Percentiles rank a stretch among this genome's conserved stretches.
These are phyloP conservation scores for Heliconius erato DNA, from an alignment of 2,888 invertebrate genomes.

Conservation along the genomic window DNA sequence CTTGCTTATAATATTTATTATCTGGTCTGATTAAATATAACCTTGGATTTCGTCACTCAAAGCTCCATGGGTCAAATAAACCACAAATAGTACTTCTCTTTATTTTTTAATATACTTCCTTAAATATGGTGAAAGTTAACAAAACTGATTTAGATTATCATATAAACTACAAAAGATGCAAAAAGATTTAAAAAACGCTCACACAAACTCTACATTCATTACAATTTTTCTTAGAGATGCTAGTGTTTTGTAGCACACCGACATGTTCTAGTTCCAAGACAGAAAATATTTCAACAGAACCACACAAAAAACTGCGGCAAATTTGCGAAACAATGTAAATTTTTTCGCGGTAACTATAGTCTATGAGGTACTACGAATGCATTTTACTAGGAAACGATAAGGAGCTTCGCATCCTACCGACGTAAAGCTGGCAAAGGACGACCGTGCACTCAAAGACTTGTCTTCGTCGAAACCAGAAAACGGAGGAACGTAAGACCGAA, in stretches of 20 bases:
- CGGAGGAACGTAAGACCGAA: constrained; percentile 6
- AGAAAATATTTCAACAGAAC: constrained; percentile 34
- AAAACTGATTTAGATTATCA: not conserved
- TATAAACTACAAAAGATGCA: not conserved
- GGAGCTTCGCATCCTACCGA: constrained; percentile 74
- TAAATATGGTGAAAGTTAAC: not conserved
- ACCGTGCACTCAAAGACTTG: constrained; percentile 74
- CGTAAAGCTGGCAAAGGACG: constrained; percentile 78
- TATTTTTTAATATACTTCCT: too few relatives aligned
- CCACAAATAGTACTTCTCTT: too few relatives aligned
- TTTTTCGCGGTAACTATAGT: constrained; percentile 56
- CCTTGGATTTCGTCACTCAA: too few relatives aligned
- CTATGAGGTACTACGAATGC: constrained; percentile 68
- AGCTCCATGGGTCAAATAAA: too few relatives aligned
- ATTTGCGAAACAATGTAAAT: constrained; percentile 58
- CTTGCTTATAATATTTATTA: too few relatives aligned
- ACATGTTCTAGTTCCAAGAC: constrained; percentile 28
- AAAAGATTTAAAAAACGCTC: not conserved
- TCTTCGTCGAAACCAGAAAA: constrained; percentile 56
- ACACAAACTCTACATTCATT: not conserved
- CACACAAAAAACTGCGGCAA: constrained; percentile 39
- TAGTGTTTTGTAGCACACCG: not conserved
- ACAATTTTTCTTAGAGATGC: not conserved
- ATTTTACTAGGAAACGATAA: constrained; percentile 79
- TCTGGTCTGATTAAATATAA: too few relatives aligned